phyloP scores from a whole-genome alignment of 2,888 invertebrate genomes.

The Hydropsyche betteni region DNA sequence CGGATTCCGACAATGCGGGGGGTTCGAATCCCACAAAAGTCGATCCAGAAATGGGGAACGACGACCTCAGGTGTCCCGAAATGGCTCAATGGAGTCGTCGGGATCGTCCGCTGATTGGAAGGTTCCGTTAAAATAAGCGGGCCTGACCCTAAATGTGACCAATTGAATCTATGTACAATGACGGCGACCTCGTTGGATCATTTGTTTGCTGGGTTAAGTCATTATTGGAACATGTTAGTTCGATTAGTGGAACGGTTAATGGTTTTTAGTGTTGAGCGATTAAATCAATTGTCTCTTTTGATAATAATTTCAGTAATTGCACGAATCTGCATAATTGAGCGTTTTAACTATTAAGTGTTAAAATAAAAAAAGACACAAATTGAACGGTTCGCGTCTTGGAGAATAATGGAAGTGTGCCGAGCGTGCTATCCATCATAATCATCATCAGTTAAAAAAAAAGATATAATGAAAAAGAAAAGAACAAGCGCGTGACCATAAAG shows the following conservation, averaged over 20 bases:
- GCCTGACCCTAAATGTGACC: background rate
- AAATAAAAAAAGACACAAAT: slow-evolving; percentile 17
- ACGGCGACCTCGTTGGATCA: background rate
- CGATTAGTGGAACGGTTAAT: too few relatives aligned
- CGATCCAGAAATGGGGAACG: too few relatives aligned
- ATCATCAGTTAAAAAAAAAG: slow-evolving; percentile 16
- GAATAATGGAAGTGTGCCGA: slow-evolving; percentile 21
- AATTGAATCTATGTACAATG: slow-evolving; percentile 26
- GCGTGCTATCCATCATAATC: slow-evolving; percentile 28
- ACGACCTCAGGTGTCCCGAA: slow-evolving; percentile 12
- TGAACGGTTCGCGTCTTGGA: slow-evolving; percentile 3
- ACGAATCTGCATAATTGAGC: too few relatives aligned
- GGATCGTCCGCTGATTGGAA: background rate
- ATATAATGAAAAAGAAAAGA: slow-evolving; percentile 5
- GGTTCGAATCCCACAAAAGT: too few relatives aligned
- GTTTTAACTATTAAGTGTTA: background rate
- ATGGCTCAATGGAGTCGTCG: background rate
- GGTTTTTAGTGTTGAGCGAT: too few relatives aligned
- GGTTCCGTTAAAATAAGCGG: slow-evolving; percentile 10
- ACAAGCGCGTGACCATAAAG: slow-evolving; percentile 26
- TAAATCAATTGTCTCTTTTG: too few relatives aligned
- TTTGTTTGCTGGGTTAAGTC: too few relatives aligned
- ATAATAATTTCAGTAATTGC: too few relatives aligned
- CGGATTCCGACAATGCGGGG: background rate
- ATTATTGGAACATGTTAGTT: too few relatives aligned